Evolutionary conservation across 2,888 invertebrate genomes (phyloP).

Genomic region (Xanthostigma xanthostigma): DNA sequence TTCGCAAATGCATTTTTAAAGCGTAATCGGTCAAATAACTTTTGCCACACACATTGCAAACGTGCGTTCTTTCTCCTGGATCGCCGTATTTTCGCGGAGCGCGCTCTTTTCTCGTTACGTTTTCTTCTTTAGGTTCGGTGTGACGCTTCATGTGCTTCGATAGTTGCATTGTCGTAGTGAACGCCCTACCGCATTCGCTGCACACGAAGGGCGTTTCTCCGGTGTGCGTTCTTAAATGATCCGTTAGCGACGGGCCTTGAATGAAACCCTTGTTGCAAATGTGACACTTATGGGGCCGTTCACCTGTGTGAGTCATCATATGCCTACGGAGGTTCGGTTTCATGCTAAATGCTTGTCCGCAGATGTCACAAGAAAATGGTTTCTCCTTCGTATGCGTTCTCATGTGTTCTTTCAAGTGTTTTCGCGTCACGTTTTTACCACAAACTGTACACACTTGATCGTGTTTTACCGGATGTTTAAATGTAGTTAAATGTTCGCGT

Average conservation of each 20-base stretch:
- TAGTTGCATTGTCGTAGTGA: conserved; percentile 3
- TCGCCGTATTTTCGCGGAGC: background rate
- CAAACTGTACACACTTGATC: background rate
- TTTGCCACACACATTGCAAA: background rate
- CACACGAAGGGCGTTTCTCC: conserved; percentile 7
- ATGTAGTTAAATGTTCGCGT: no score
- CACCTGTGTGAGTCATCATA: conserved; percentile 5
- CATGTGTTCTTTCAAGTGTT: conserved; percentile 2
- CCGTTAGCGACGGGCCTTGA: conserved; percentile 6
- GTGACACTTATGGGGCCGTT: conserved; percentile 1
- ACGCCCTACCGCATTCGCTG: conserved; percentile 8
- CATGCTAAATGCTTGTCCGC: background rate
- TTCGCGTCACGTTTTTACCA: conserved; percentile 1
- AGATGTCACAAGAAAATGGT: conserved; percentile 2
- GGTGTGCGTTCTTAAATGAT: background rate
- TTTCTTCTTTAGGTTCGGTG: background rate
- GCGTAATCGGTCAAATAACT: background rate
- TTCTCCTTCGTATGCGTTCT: conserved; percentile 1
- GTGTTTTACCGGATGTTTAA: background rate
- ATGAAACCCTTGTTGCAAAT: conserved; percentile 3
- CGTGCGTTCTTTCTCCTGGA: background rate
- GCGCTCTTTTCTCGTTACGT: background rate
- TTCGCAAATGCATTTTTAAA: background rate
- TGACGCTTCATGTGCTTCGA: conserved; percentile 4
- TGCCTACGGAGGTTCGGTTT: conserved; percentile 5